phyloP scores from a whole-genome alignment of 1,140 invertebrate species.

The Calliphora vicina region DNA sequence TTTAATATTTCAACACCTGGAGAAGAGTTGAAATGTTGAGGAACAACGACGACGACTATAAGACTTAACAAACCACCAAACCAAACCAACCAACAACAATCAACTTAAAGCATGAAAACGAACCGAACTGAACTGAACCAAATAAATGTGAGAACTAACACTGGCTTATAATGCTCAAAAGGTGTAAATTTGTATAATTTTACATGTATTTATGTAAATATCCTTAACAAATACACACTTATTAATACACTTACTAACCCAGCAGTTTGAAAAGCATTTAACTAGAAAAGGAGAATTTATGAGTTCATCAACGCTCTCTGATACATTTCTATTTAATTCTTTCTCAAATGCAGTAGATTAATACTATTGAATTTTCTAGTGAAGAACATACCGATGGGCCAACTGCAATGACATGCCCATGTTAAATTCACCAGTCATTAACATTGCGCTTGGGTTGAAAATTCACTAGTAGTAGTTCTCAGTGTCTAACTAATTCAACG shows the following conservation, averaged over 20 bases:
- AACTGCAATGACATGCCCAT: too few species aligned
- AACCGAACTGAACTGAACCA: neutral
- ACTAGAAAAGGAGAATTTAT: too few species aligned
- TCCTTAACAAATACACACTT: slow-evolving; percentile 1
- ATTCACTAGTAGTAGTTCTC: too few species aligned
- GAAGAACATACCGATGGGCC: too few species aligned
- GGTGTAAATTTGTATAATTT: slow-evolving; percentile 30
- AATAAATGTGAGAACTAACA: neutral
- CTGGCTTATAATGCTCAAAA: neutral
- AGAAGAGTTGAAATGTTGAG: neutral
- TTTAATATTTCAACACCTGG: slow-evolving; percentile 25
- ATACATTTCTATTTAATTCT: too few species aligned
- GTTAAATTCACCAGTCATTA: too few species aligned
- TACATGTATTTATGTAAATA: slow-evolving; percentile 15
- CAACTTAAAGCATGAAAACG: neutral
- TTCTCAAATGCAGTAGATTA: too few species aligned
- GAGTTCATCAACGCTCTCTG: neutral
- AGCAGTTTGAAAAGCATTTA: neutral
- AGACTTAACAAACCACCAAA: neutral
- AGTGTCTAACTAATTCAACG: too few species aligned
- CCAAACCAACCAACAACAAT: neutral
- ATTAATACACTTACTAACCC: slow-evolving; percentile 10
- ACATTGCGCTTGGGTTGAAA: too few species aligned
- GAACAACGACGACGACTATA: neutral
- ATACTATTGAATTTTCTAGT: too few species aligned